Percentiles rank a stretch among this genome's conserved stretches.
Evolutionary conservation across 2,888 invertebrate species (phyloP).

Genomic region (Lasioglossum pauxillum): DNA sequence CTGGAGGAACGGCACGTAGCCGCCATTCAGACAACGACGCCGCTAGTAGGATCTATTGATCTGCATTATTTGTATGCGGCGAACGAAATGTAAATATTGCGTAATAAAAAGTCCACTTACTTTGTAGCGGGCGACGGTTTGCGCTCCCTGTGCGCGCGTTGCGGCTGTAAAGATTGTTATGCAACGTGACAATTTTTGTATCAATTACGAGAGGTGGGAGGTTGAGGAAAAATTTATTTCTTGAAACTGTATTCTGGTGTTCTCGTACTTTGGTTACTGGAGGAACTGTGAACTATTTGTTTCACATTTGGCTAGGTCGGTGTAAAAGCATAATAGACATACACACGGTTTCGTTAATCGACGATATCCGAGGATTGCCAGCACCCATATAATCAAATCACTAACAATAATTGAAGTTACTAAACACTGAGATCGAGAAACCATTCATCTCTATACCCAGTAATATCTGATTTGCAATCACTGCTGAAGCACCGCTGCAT

Average conservation of each 20-base stretch:
- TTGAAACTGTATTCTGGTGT: neutral
- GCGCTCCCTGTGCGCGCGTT: neutral
- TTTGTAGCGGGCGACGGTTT: neutral
- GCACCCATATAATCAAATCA: too few species aligned
- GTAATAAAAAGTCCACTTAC: neutral
- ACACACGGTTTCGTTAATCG: too few species aligned
- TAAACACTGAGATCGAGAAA: neutral
- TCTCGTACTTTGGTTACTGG: neutral
- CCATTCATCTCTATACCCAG: neutral
- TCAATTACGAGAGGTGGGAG: neutral
- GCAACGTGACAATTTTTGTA: neutral
- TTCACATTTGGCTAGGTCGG: too few species aligned
- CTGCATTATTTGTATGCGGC: constrained; percentile 1
- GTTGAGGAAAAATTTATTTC: neutral
- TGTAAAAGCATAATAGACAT: too few species aligned
- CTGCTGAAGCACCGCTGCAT: neutral
- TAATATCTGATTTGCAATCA: neutral
- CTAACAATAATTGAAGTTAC: too few species aligned
- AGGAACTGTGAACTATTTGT: too few species aligned
- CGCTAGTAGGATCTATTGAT: constrained; percentile 1
- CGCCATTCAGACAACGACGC: neutral
- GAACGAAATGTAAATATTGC: constrained; percentile 1
- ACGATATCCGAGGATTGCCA: too few species aligned
- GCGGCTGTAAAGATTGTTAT: neutral
- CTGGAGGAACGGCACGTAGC: neutral